Conservation (phyloP, 92 coral and sea anemone species). For the Epizoanthus scotinus region DNA sequence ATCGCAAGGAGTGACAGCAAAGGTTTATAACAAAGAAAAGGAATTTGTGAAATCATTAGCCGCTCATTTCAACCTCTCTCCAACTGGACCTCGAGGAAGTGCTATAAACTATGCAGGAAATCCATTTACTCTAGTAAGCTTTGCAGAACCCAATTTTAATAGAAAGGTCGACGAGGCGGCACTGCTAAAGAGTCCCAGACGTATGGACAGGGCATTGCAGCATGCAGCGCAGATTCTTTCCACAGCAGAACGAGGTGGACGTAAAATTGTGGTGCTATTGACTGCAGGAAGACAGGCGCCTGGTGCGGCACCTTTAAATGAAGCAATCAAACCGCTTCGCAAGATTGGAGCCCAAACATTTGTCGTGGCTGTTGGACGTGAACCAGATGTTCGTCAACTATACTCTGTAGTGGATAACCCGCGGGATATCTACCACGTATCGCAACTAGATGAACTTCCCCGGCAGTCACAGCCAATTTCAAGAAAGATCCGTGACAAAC, state of each 20-base stretch:
- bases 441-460: neutral
- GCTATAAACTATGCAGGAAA: slow-evolving; percentile 29
- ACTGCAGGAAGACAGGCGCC: slow-evolving; percentile 41
- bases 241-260: slow-evolving; percentile 19
- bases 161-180: slow-evolving; percentile 29
- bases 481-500: no score
- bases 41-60: slow-evolving; percentile 22
- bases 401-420: slow-evolving; percentile 4
- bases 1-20: slow-evolving; percentile 8
- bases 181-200: slow-evolving; percentile 28
- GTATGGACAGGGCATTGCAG: slow-evolving; percentile 35
- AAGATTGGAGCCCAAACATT: slow-evolving; percentile 37
- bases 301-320: slow-evolving; percentile 32
- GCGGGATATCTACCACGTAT: slow-evolving; percentile 10
- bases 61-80: slow-evolving; percentile 10
- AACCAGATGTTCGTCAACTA: neutral
- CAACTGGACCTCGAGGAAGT: slow-evolving; percentile 39
- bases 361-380: slow-evolving; percentile 41
- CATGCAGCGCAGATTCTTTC: slow-evolving; percentile 29
- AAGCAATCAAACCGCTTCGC: slow-evolving; percentile 41
- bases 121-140: slow-evolving; percentile 3
- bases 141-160: slow-evolving; percentile 16
- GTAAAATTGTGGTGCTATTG: slow-evolving; percentile 46
- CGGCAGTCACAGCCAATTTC: no score
- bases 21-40: slow-evolving; percentile 14